Conservation (phyloP, 2,113 vertebrate species). For the Boleophthalmus pectinirostris region DNA sequence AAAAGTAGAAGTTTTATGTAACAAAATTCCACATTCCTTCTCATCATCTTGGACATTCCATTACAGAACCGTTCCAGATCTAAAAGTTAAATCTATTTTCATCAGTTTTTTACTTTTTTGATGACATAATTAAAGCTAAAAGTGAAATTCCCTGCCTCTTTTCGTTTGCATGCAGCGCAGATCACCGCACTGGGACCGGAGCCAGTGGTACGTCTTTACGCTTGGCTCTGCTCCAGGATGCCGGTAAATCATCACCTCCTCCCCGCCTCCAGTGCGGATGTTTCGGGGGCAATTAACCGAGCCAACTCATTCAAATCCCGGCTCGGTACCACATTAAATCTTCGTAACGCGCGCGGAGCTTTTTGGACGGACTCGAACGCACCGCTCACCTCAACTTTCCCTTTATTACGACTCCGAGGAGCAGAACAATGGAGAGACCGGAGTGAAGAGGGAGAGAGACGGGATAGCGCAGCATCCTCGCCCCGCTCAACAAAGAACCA, state of each 20-base stretch:
- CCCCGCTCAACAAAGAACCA: constrained; percentile 65
- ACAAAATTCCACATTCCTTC: too few species aligned
- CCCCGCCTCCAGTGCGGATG: constrained; percentile 20
- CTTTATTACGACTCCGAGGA: neutral
- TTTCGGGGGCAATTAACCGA: neutral
- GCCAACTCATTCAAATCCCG: constrained; percentile 19
- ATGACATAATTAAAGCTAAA: too few species aligned
- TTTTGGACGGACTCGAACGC: neutral
- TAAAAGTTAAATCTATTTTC: too few species aligned
- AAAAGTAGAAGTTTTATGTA: too few species aligned
- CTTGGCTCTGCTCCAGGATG: constrained; percentile 26
- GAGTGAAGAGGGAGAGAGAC: neutral
- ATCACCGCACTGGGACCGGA: constrained; percentile 3
- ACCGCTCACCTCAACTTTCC: neutral
- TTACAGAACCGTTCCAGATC: too few species aligned
- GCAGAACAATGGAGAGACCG: neutral
- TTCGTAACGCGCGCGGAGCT: constrained; percentile 8
- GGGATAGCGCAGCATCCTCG: constrained; percentile 9
- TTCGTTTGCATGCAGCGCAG: neutral
- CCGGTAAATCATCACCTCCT: constrained; percentile 11
- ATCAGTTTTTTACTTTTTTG: too few species aligned
- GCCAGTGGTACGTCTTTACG: constrained; percentile 15
- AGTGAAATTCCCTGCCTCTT: too few species aligned
- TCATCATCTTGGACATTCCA: too few species aligned
- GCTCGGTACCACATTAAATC: constrained; percentile 19